Percentiles rank a stretch among this genome's conserved stretches.
phyloP scores from a whole-genome alignment of 2,113 vertebrate genomes.

The Ascaphus truei region DNA sequence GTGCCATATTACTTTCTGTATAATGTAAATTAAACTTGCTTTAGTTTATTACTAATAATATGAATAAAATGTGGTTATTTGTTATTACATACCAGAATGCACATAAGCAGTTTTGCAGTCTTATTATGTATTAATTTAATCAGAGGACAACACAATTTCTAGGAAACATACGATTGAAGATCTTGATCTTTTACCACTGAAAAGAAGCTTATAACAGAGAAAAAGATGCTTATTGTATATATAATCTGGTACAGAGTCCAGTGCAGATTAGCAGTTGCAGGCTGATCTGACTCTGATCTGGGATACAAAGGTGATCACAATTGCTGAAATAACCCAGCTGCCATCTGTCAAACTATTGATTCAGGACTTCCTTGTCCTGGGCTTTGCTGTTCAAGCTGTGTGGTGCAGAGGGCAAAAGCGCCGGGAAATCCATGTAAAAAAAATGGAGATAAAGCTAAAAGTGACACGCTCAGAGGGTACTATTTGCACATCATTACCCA shows the following conservation, averaged over 20 bases:
- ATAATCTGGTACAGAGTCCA: constrained; percentile 43
- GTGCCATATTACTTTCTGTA: constrained; percentile 12
- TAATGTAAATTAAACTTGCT: constrained; percentile 23
- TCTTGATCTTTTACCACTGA: constrained; percentile 48
- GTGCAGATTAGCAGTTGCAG: constrained; percentile 41
- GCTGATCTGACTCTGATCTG: constrained; percentile 42
- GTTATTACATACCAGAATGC: constrained; percentile 49
- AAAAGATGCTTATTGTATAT: constrained; percentile 33
- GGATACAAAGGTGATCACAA: constrained; percentile 39
- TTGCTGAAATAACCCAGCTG: constrained; percentile 20
- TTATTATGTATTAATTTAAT: constrained; percentile 48
- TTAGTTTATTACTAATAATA: constrained; percentile 25
- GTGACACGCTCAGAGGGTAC: too few relatives aligned
- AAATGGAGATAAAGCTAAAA: too few relatives aligned
- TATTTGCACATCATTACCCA: too few relatives aligned
- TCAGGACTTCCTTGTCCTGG: too few relatives aligned
- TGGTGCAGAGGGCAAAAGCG: too few relatives aligned
- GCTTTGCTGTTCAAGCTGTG: too few relatives aligned
- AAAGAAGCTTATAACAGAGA: constrained; percentile 53
- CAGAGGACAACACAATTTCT: constrained; percentile 49
- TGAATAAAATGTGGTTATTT: constrained; percentile 37
- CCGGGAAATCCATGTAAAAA: too few relatives aligned
- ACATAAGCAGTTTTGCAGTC: constrained; percentile 41
- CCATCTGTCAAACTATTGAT: constrained; percentile 48
- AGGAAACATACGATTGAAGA: constrained; percentile 51